phyloP scores from a whole-genome alignment of 2,797 vertebrate genomes.

The Danio jaintianensis region DNA sequence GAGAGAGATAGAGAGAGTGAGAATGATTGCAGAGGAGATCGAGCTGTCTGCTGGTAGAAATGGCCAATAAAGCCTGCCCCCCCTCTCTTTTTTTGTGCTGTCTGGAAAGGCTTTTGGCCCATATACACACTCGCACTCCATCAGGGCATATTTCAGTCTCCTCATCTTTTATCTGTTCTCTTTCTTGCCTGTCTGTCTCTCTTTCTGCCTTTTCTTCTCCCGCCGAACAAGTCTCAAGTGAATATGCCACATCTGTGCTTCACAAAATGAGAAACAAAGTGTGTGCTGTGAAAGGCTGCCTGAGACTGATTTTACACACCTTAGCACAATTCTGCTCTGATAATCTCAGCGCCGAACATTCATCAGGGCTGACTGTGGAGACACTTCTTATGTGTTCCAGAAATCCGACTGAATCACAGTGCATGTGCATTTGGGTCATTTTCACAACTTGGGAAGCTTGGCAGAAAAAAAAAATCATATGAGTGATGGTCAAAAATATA shows the following conservation, averaged over 20 bases:
- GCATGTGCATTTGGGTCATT: constrained; percentile 9
- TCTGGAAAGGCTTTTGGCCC: constrained; percentile 11
- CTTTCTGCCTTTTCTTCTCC: constrained; percentile 13
- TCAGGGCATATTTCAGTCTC: constrained; percentile 44
- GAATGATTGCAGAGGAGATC: constrained; percentile 49
- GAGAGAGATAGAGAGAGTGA: constrained; percentile 35
- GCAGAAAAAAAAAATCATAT: neutral
- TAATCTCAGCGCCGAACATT: constrained; percentile 39
- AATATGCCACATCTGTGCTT: constrained; percentile 53
- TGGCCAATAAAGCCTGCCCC: constrained; percentile 37
- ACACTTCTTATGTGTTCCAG: constrained; percentile 10
- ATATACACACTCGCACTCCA: constrained; percentile 29
- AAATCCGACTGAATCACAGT: neutral
- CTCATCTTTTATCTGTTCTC: constrained; percentile 33
- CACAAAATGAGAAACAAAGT: constrained; percentile 45
- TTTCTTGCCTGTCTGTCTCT: constrained; percentile 20
- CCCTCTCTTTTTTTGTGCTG: constrained; percentile 3
- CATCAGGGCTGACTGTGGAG: constrained; percentile 36
- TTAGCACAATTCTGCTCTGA: constrained; percentile 50
- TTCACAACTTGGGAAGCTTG: neutral
- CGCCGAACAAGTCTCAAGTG: constrained; percentile 42
- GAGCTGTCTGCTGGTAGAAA: constrained; percentile 40
- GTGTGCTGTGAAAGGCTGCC: constrained; percentile 11
- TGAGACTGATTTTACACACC: constrained; percentile 38
- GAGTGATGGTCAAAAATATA: no score